Evolutionary conservation across 2,888 invertebrate genomes (phyloP).

Genomic region (Ctenicera cuprea): DNA sequence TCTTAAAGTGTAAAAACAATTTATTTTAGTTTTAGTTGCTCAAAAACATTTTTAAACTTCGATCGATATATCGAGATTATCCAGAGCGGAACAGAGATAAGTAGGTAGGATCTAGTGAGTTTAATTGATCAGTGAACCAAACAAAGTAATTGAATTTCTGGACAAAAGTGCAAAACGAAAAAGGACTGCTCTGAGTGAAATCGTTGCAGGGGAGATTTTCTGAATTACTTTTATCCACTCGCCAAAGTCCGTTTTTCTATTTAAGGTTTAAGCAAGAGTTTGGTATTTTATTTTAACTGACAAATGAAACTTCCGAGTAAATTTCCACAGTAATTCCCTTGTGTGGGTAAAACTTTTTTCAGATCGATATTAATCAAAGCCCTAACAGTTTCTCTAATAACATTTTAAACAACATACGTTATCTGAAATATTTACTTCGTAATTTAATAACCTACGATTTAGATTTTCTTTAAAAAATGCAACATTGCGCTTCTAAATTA

Average conservation of each 20-base stretch:
- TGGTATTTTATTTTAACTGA: conserved; percentile 20
- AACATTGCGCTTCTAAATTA: no score
- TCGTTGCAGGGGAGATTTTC: conserved; percentile 7
- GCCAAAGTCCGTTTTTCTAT: conserved; percentile 13
- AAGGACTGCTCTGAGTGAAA: neutral
- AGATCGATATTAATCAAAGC: no score
- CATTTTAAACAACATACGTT: no score
- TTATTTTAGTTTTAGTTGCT: no score
- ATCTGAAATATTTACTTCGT: no score
- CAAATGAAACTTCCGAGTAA: conserved; percentile 1
- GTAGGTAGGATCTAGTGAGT: neutral
- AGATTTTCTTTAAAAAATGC: no score
- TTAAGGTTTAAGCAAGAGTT: neutral
- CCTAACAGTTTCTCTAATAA: no score
- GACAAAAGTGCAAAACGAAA: conserved; percentile 15
- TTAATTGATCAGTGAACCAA: conserved; percentile 19
- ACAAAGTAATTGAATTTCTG: conserved; percentile 18
- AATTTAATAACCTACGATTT: no score
- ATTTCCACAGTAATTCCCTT: neutral
- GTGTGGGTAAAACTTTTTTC: conserved; percentile 4
- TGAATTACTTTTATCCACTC: conserved; percentile 26
- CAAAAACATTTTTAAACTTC: no score
- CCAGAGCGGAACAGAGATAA: no score
- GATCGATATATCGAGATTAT: no score
- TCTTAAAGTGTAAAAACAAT: no score